Percentiles rank a stretch among this genome's conserved stretches.
These are phyloP conservation scores for Cyprinodon tularosa DNA, from an alignment of 2,113 vertebrate species.

Conservation along the genomic window DNA sequence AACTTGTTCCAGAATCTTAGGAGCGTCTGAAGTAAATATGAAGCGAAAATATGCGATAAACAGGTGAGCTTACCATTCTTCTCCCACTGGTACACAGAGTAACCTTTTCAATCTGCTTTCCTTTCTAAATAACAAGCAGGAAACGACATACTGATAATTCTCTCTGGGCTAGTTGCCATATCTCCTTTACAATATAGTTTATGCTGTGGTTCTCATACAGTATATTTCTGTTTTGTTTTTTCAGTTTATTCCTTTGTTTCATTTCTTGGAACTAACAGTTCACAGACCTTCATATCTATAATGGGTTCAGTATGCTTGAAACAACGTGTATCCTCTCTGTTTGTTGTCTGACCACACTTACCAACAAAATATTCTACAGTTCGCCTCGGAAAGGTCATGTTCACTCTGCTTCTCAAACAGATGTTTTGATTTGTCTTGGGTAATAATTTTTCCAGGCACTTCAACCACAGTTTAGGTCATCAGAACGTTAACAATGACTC, in stretches of 20 bases:
- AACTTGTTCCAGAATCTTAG: background rate
- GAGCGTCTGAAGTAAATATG: background rate
- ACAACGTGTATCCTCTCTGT: background rate
- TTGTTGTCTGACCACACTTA: background rate
- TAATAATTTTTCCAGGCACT: background rate
- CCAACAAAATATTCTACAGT: background rate
- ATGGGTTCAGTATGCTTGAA: background rate
- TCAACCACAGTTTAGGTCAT: background rate
- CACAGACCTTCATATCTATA: background rate
- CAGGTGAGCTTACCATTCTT: background rate
- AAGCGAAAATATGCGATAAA: background rate
- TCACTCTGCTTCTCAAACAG: background rate
- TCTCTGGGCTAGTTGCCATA: background rate
- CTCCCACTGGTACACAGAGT: background rate
- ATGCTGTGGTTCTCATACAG: background rate
- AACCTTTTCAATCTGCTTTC: background rate
- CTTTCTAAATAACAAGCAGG: background rate
- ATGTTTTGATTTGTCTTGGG: background rate
- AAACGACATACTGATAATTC: background rate
- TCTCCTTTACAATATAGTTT: background rate
- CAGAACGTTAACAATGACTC: background rate
- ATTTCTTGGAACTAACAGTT: background rate
- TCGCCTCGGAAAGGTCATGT: slow-evolving; percentile 1
- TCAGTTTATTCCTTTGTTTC: background rate
- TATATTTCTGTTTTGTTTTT: background rate